phyloP scores from a whole-genome alignment of 2,797 vertebrate species.

The Antennarius maculatus region DNA sequence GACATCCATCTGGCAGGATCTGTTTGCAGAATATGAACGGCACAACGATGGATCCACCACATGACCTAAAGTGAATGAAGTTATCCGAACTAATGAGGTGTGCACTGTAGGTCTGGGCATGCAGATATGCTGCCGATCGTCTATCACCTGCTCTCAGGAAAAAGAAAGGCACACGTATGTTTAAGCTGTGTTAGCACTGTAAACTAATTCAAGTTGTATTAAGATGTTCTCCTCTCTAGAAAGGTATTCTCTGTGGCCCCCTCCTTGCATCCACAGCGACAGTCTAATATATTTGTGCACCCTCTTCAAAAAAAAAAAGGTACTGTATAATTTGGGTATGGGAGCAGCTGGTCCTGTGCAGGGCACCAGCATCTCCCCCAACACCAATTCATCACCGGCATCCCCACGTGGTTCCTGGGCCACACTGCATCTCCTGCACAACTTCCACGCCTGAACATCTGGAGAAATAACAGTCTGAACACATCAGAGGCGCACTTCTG shows the following conservation, averaged over 20 bases:
- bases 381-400: conserved; percentile 86
- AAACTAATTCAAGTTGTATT: too few relatives aligned
- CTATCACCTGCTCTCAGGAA: conserved; percentile 83
- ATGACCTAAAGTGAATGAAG: conserved; percentile 70
- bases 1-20: conserved; percentile 83
- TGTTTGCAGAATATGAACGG: conserved; percentile 88
- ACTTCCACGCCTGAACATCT: conserved; percentile 82
- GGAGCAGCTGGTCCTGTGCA: conserved; percentile 80
- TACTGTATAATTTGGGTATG: conserved; percentile 33
- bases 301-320: too few relatives aligned
- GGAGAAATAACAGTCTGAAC: conserved; percentile 36
- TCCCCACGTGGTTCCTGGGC: conserved; percentile 89
- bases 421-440: conserved; percentile 81
- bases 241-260: too few relatives aligned
- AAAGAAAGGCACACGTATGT: conserved; percentile 11
- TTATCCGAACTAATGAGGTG: neutral
- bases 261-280: too few relatives aligned
- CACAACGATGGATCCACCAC: conserved; percentile 84
- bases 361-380: conserved; percentile 85
- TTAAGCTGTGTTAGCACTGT: too few relatives aligned
- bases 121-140: neutral
- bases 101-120: neutral
- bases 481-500: conserved; percentile 36
- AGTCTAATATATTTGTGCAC: too few relatives aligned
- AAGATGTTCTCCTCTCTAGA: too few relatives aligned